A percentile compares a stretch with the other conserved stretches of the same genome.
phyloP scores from a whole-genome alignment of 2,888 invertebrate genomes.

The Melolontha melolontha region DNA sequence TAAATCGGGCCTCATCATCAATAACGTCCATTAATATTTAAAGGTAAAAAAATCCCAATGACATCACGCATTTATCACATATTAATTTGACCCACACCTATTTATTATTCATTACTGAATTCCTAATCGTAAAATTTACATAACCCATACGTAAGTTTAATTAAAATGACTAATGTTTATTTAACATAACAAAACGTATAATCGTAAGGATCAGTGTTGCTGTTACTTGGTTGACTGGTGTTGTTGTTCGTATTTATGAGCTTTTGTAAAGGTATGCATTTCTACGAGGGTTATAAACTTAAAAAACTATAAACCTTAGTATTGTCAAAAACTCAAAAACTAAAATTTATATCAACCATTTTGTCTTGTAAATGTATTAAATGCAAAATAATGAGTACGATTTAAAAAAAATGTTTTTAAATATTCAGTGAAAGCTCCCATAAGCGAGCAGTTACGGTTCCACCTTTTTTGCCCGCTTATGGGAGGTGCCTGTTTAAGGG shows the following conservation, averaged over 20 bases:
- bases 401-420: no score
- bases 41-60: slow-evolving; percentile 48
- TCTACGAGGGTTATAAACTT: background rate
- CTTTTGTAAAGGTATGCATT: slow-evolving; percentile 1
- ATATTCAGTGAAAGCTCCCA: no score
- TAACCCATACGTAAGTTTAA: slow-evolving; percentile 61
- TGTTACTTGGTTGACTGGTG: slow-evolving; percentile 46
- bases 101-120: slow-evolving; percentile 57
- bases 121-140: slow-evolving; percentile 59
- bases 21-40: slow-evolving; percentile 53
- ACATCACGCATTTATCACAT: slow-evolving; percentile 59
- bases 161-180: slow-evolving; percentile 65
- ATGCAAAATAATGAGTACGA: no score
- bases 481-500: no score
- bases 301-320: no score
- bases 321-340: no score
- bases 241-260: slow-evolving; percentile 11
- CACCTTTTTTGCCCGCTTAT: no score
- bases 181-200: slow-evolving; percentile 65
- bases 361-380: no score
- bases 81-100: slow-evolving; percentile 60
- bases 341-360: no score
- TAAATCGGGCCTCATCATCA: slow-evolving; percentile 50
- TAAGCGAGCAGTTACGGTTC: no score
- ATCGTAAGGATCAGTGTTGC: slow-evolving; percentile 62